Percentiles rank a stretch among this genome's conserved stretches.
phyloP scores from a whole-genome alignment of 1,140 invertebrate species.

The Drosophila murphyi region DNA sequence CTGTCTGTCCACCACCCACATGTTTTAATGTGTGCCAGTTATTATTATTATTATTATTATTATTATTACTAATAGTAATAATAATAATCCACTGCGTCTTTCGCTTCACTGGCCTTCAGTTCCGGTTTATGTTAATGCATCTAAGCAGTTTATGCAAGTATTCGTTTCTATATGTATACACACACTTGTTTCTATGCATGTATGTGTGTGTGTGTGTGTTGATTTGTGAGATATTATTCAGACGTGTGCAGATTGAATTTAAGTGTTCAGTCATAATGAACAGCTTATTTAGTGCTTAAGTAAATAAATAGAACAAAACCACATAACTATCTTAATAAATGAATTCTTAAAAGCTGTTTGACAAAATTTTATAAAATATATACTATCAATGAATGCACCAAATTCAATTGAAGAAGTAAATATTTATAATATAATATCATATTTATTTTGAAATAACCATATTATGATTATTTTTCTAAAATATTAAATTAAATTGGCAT shows the following conservation, averaged over 20 bases:
- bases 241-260: background rate
- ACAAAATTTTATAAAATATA: no score
- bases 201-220: constrained; percentile 1
- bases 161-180: constrained; percentile 16
- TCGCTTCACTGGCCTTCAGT: constrained; percentile 67
- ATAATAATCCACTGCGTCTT: constrained; percentile 58
- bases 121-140: constrained; percentile 75
- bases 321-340: no score
- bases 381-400: no score
- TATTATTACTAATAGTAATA: constrained; percentile 57
- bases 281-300: background rate
- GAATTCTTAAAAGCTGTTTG: no score
- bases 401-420: no score
- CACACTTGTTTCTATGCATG: background rate
- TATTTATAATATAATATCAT: no score
- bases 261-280: background rate
- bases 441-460: no score
- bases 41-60: constrained; percentile 17
- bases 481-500: no score
- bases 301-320: background rate
- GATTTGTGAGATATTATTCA: constrained; percentile 11
- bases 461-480: no score
- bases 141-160: constrained; percentile 55
- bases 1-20: constrained; percentile 18
- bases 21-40: constrained; percentile 35